These are phyloP conservation scores for Sminthurinus signatus DNA, from an alignment of 1,140 invertebrate genomes.

Conservation along the genomic window DNA sequence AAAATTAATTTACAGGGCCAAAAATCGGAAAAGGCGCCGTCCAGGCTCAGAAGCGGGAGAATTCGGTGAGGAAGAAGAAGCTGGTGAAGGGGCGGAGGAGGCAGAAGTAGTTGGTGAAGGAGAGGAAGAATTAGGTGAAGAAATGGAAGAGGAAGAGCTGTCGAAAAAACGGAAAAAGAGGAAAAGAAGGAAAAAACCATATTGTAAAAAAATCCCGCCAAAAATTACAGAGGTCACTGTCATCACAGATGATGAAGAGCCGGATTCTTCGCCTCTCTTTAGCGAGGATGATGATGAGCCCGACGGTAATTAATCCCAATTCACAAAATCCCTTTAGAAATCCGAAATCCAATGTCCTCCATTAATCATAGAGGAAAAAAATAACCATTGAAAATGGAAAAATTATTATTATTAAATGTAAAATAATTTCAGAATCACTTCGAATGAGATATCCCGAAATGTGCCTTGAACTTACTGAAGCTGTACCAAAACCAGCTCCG, in stretches of 20 bases:
- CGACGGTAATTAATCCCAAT: constrained; percentile 18
- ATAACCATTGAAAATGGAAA: no score
- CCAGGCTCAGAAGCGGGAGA: not conserved
- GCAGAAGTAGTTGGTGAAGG: not conserved
- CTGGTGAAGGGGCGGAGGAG: constrained; percentile 8
- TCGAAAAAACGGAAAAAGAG: not conserved
- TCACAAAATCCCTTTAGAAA: not conserved
- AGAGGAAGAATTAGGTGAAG: not conserved
- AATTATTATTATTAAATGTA: no score
- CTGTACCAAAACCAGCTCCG: constrained; percentile 14
- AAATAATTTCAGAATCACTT: constrained; percentile 22
- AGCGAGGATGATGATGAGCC: constrained; percentile 23
- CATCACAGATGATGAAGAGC: not conserved
- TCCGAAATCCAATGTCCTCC: no score
- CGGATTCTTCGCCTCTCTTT: not conserved
- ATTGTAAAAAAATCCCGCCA: not conserved
- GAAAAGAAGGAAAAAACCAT: constrained; percentile 3
- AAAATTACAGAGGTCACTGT: not conserved
- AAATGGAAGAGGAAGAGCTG: not conserved
- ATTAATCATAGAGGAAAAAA: no score
- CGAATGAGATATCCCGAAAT: constrained; percentile 25
- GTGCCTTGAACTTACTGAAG: constrained; percentile 13
- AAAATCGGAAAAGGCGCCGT: not conserved
- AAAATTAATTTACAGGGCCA: not conserved
- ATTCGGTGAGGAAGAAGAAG: not conserved